Conservation (phyloP, 2,888 invertebrate species). For the Calameuta pallipes region DNA sequence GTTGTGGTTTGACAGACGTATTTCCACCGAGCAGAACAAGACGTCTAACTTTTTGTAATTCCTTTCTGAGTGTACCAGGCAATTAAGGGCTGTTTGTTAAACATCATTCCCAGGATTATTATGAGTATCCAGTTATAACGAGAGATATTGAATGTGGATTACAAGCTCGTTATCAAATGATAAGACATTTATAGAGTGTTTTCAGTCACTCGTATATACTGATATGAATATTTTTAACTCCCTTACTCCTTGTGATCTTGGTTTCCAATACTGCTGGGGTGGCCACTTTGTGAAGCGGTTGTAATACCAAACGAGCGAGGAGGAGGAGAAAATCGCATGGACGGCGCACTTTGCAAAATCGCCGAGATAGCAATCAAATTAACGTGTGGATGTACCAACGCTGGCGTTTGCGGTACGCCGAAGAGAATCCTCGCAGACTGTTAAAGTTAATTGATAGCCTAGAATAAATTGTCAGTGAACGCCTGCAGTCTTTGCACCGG, state of each 20-base stretch:
- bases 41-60: not conserved
- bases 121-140: not conserved
- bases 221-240: not conserved
- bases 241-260: not conserved
- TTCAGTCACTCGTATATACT: not conserved
- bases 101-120: not conserved
- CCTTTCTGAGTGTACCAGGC: not conserved
- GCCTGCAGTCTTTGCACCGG: not conserved
- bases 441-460: not conserved
- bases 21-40: not conserved
- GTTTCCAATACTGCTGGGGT: not conserved
- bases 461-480: not conserved
- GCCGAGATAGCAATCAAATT: not conserved
- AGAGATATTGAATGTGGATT: not conserved
- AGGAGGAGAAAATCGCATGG: too few species aligned
- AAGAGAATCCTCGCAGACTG: not conserved
- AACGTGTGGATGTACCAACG: not conserved
- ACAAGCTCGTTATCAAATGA: not conserved
- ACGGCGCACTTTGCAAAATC: not conserved
- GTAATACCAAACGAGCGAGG: not conserved
- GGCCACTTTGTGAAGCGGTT: not conserved
- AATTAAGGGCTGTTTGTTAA: not conserved
- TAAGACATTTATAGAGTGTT: not conserved
- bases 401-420: not conserved
- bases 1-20: not conserved